Conservation (phyloP, 2,888 invertebrate genomes). For the Octodonta nipae region DNA sequence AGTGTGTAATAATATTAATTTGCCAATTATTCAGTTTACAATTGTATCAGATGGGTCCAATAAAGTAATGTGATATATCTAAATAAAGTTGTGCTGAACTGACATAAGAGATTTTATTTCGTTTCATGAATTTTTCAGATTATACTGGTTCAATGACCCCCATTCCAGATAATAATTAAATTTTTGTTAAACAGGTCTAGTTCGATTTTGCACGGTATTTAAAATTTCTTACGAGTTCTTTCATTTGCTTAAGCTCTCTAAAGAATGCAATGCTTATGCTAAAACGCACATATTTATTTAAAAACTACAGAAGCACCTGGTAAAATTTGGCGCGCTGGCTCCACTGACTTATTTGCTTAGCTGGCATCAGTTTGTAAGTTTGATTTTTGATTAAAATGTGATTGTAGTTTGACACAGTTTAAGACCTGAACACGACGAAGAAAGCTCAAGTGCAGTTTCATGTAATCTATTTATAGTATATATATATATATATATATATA, state of each 20-base stretch:
- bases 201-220: slow-evolving; percentile 26
- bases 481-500: too few species aligned
- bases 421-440: too few species aligned
- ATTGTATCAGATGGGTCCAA: too few species aligned
- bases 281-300: slow-evolving; percentile 11
- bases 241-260: slow-evolving; percentile 14
- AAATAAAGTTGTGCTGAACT: background rate
- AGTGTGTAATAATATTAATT: too few species aligned
- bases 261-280: background rate
- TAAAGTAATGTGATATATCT: slow-evolving; percentile 20
- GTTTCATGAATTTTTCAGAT: slow-evolving; percentile 33
- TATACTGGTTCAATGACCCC: slow-evolving; percentile 36
- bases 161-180: slow-evolving; percentile 29
- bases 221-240: slow-evolving; percentile 12
- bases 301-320: slow-evolving; percentile 30
- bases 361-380: slow-evolving; percentile 20
- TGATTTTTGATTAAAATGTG: slow-evolving; percentile 9
- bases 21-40: too few species aligned
- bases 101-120: slow-evolving; percentile 6
- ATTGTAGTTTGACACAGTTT: too few species aligned
- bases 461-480: too few species aligned
- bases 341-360: slow-evolving; percentile 35
- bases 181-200: slow-evolving; percentile 23
- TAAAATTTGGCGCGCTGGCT: slow-evolving; percentile 34
- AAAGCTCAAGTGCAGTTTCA: too few species aligned